phyloP scores from a whole-genome alignment of 2,113 vertebrate species.

The Triplophysa siluroides region DNA sequence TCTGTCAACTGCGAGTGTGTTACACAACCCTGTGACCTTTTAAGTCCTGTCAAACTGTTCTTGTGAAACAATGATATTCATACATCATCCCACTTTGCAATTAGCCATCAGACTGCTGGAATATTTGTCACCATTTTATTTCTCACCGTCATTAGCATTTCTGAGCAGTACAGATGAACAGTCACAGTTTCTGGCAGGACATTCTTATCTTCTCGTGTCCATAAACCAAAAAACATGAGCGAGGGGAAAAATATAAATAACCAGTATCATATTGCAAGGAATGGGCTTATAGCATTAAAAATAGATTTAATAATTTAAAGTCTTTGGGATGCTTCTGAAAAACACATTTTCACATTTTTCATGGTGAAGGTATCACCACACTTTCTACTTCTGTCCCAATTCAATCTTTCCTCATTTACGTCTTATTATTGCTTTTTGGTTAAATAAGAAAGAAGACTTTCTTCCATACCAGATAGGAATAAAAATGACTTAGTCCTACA shows the following conservation, averaged over 20 bases:
- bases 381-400: too few relatives aligned
- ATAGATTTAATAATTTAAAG: too few relatives aligned
- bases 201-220: conserved; percentile 39
- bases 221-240: background rate
- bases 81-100: conserved; percentile 54
- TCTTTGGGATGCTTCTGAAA: too few relatives aligned
- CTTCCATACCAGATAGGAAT: background rate
- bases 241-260: background rate
- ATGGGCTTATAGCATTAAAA: too few relatives aligned
- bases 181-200: conserved; percentile 17
- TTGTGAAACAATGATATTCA: background rate
- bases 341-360: too few relatives aligned
- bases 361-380: too few relatives aligned
- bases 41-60: conserved; percentile 22
- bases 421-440: background rate
- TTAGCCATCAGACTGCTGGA: conserved; percentile 51
- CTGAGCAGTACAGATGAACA: conserved; percentile 41
- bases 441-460: background rate
- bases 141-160: conserved; percentile 44
- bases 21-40: conserved; percentile 25
- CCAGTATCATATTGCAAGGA: conserved; percentile 1
- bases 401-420: too few relatives aligned
- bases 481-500: background rate
- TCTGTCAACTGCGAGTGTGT: background rate
- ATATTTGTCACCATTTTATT: conserved; percentile 37